phyloP scores from a whole-genome alignment of 2,888 invertebrate genomes.

The Busseola fusca region DNA sequence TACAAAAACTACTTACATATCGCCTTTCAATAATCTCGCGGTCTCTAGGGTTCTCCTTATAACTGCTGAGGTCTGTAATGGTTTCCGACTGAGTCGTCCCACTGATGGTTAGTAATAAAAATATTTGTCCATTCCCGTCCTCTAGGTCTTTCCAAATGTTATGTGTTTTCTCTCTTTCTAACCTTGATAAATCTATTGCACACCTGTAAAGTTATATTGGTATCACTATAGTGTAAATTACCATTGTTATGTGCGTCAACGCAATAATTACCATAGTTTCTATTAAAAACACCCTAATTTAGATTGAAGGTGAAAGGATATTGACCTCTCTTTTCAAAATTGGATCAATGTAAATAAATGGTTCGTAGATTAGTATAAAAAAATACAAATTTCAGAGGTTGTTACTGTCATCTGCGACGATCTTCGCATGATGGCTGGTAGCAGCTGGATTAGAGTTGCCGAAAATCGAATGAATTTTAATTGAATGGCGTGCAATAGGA shows the following conservation, averaged over 20 bases:
- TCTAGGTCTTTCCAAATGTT: conserved; percentile 96
- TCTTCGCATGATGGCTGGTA: too few species aligned
- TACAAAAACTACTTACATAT: conserved; percentile 90
- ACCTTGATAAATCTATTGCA: conserved; percentile 94
- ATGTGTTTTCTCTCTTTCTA: conserved; percentile 97
- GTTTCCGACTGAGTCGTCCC: conserved; percentile 98
- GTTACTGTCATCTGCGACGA: neutral
- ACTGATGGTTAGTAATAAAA: conserved; percentile 97
- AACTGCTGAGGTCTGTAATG: conserved; percentile 96
- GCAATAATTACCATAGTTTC: neutral
- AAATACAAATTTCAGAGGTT: conserved; percentile 7
- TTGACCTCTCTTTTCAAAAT: conserved; percentile 7
- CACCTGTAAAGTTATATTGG: conserved; percentile 89
- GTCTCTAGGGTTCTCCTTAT: conserved; percentile 94
- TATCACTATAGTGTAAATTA: neutral
- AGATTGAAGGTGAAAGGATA: neutral
- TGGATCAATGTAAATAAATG: conserved; percentile 19
- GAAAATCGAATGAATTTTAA: too few species aligned
- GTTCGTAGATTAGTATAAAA: conserved; percentile 18
- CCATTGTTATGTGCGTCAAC: neutral
- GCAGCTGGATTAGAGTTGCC: too few species aligned
- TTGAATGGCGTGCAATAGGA: too few species aligned
- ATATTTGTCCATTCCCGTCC: conserved; percentile 96
- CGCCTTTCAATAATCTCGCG: conserved; percentile 89
- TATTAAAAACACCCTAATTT: neutral